These are phyloP conservation scores for Jaculus jaculus DNA, from an alignment of 2,113 vertebrate genomes.

Conservation along the genomic window DNA sequence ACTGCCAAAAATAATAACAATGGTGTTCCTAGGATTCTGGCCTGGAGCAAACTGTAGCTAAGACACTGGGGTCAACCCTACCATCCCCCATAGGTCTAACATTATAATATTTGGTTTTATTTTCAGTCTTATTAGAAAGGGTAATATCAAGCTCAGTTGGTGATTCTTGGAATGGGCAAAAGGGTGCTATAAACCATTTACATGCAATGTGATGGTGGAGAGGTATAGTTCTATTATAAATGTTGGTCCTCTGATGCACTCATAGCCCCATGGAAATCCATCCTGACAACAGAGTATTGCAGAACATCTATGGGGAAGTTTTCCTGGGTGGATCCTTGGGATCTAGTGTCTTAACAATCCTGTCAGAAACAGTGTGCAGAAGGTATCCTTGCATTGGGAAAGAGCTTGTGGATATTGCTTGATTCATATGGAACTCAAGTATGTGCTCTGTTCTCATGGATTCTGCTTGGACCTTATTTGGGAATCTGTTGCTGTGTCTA, in stretches of 20 bases:
- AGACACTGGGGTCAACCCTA: not conserved
- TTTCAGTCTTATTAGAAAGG: not conserved
- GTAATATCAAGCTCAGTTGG: not conserved
- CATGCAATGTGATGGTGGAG: not conserved
- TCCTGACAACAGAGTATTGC: not conserved
- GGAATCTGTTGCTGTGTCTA: not conserved
- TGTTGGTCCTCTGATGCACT: not conserved
- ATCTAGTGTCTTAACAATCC: not conserved
- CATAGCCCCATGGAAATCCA: not conserved
- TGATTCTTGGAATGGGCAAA: not conserved
- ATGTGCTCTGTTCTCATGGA: not conserved
- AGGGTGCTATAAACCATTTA: not conserved
- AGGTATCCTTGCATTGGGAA: not conserved
- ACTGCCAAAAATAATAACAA: not conserved
- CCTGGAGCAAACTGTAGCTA: not conserved
- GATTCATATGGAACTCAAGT: not conserved
- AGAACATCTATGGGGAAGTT: not conserved
- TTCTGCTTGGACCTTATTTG: not conserved
- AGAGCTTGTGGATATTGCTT: not conserved
- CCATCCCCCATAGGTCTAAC: not conserved
- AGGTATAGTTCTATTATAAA: fast-evolving
- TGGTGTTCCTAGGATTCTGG: not conserved
- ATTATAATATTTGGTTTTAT: not conserved
- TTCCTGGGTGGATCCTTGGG: not conserved
- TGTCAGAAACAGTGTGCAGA: not conserved